Evolutionary conservation across 2,888 invertebrate species (phyloP).

Genomic region (Apeira syringaria): DNA sequence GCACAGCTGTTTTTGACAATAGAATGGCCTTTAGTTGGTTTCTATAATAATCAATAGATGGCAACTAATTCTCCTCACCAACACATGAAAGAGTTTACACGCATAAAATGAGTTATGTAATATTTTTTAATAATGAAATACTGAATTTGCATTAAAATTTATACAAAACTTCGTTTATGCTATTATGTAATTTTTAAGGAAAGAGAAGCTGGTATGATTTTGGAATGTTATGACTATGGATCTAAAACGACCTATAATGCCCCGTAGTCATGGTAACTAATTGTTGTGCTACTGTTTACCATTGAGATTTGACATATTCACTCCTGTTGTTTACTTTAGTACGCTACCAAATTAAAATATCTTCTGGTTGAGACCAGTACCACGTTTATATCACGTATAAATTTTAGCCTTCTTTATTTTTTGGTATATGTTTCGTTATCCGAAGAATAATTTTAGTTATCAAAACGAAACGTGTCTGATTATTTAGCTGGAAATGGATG

Average conservation of each 20-base stretch:
- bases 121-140: too few species aligned
- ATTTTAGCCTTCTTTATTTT: too few species aligned
- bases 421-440: too few species aligned
- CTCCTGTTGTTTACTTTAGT: conserved; percentile 35
- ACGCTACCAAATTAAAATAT: conserved; percentile 33
- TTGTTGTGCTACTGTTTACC: too few species aligned
- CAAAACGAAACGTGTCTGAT: too few species aligned
- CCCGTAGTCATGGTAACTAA: conserved; percentile 57
- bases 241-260: conserved; percentile 17
- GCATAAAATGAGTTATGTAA: too few species aligned
- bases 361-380: neutral
- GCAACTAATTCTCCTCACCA: conserved; percentile 54
- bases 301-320: too few species aligned
- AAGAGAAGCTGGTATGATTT: conserved; percentile 15
- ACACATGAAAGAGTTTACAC: too few species aligned
- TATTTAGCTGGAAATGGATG: conserved; percentile 58
- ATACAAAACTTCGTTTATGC: too few species aligned
- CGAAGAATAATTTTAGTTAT: too few species aligned
- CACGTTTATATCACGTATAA: too few species aligned
- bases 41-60: conserved; percentile 46
- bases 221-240: neutral
- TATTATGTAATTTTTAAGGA: neutral
- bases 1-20: conserved; percentile 79
- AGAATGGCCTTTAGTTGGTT: conserved; percentile 17
- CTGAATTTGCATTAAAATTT: too few species aligned